Conservation (phyloP, 2,888 invertebrate genomes). For the Melikaiella ostensackeni region DNA sequence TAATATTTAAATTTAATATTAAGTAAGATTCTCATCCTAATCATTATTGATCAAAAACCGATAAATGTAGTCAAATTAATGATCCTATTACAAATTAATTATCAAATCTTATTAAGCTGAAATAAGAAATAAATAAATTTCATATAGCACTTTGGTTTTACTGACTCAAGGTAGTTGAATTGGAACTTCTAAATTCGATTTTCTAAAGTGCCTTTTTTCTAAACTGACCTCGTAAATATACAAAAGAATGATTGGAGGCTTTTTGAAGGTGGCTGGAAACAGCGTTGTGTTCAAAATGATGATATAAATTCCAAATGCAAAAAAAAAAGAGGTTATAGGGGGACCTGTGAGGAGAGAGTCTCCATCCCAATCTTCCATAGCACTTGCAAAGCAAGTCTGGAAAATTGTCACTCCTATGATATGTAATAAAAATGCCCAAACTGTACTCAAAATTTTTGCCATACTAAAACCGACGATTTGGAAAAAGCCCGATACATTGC, state of each 20-base stretch:
- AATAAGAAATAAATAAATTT: too few relatives aligned
- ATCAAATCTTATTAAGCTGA: too few relatives aligned
- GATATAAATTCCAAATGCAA: slow-evolving; percentile 64
- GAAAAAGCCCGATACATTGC: not conserved
- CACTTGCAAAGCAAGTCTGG: slow-evolving; percentile 64
- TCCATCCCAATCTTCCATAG: slow-evolving; percentile 65
- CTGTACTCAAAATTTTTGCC: slow-evolving; percentile 64
- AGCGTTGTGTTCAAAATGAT: slow-evolving; percentile 59
- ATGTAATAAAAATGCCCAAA: slow-evolving; percentile 67
- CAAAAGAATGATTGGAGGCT: slow-evolving; percentile 57
- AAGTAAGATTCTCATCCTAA: too few relatives aligned
- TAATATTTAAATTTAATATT: too few relatives aligned
- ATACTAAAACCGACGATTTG: slow-evolving; percentile 50
- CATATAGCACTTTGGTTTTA: too few relatives aligned
- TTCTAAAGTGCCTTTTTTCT: too few relatives aligned
- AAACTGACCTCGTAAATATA: slow-evolving; percentile 64
- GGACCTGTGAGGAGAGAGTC: slow-evolving; percentile 61
- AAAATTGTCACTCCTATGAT: slow-evolving; percentile 61
- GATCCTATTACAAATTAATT: too few relatives aligned
- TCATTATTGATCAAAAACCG: too few relatives aligned
- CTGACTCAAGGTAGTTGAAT: too few relatives aligned
- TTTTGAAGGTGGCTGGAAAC: slow-evolving; percentile 63
- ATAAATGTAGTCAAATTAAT: too few relatives aligned
- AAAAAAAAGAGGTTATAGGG: slow-evolving; percentile 62
- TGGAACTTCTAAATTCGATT: too few relatives aligned